Conservation (phyloP, 1,140 invertebrate species). For the Ylistrum balloti region DNA sequence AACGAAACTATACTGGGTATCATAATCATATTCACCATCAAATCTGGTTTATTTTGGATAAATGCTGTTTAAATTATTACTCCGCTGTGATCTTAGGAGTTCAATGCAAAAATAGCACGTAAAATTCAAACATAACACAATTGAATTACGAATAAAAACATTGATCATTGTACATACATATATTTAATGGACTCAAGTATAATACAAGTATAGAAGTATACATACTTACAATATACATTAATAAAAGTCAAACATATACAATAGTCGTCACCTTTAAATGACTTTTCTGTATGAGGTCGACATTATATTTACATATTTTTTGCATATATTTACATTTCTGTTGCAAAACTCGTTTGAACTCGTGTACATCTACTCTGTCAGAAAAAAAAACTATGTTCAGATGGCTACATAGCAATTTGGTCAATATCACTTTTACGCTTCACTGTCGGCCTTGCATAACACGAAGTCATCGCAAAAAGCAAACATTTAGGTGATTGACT, state of each 20-base stretch:
- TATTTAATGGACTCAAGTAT: neutral
- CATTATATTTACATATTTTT: neutral
- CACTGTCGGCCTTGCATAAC: neutral
- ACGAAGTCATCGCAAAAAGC: neutral
- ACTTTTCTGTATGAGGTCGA: neutral
- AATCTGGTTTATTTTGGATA: too few species aligned
- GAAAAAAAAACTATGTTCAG: neutral
- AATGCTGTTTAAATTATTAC: too few species aligned
- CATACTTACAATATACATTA: neutral
- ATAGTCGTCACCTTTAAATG: neutral
- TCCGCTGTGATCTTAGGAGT: too few species aligned
- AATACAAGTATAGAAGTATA: neutral
- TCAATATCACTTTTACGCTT: neutral
- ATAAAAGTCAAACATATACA: neutral
- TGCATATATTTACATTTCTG: conserved; percentile 35
- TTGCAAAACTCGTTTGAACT: neutral
- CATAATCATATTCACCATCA: too few species aligned
- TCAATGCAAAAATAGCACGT: too few species aligned
- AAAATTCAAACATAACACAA: too few species aligned
- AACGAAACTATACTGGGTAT: too few species aligned
- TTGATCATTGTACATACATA: neutral
- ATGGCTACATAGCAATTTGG: neutral
- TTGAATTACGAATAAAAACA: too few species aligned
- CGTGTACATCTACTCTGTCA: neutral
- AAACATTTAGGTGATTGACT: neutral